phyloP scores from a whole-genome alignment of 2,888 invertebrate genomes.

The Fragum fragum region DNA sequence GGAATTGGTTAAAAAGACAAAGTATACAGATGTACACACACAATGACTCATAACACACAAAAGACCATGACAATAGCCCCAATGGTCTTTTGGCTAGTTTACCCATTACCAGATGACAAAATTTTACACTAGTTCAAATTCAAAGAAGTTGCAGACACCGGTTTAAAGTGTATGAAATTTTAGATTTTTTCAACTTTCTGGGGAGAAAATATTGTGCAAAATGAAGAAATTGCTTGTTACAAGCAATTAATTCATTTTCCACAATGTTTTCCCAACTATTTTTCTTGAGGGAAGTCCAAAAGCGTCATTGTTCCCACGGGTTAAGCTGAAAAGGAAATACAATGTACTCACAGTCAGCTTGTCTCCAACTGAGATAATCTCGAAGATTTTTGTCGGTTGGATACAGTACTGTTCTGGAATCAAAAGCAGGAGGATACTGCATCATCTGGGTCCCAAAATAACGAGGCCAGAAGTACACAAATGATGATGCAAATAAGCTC shows the following conservation, averaged over 20 bases:
- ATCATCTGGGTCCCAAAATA: constrained; percentile 91
- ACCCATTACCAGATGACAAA: too few species aligned
- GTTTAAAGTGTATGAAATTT: too few species aligned
- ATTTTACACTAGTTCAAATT: too few species aligned
- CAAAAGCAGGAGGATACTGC: constrained; percentile 96
- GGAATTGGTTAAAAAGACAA: too few species aligned
- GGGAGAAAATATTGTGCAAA: constrained; percentile 1
- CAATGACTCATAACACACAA: too few species aligned
- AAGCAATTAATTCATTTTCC: constrained; percentile 16
- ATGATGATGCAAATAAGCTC: constrained; percentile 95
- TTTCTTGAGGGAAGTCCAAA: too few species aligned
- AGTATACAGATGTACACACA: too few species aligned
- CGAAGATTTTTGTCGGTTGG: constrained; percentile 94
- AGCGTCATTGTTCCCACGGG: too few species aligned
- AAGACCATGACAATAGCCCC: too few species aligned
- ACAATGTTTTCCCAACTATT: not conserved
- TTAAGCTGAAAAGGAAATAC: not conserved
- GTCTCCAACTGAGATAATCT: constrained; percentile 87
- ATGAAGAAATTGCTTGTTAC: not conserved
- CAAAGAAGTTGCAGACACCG: too few species aligned
- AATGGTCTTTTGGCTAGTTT: too few species aligned
- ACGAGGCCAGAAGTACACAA: constrained; percentile 94
- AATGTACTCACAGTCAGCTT: constrained; percentile 85
- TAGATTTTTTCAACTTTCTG: too few species aligned
- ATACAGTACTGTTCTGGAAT: constrained; percentile 95